phyloP scores from a whole-genome alignment of 2,888 invertebrate species.

The Phengaris arion region DNA sequence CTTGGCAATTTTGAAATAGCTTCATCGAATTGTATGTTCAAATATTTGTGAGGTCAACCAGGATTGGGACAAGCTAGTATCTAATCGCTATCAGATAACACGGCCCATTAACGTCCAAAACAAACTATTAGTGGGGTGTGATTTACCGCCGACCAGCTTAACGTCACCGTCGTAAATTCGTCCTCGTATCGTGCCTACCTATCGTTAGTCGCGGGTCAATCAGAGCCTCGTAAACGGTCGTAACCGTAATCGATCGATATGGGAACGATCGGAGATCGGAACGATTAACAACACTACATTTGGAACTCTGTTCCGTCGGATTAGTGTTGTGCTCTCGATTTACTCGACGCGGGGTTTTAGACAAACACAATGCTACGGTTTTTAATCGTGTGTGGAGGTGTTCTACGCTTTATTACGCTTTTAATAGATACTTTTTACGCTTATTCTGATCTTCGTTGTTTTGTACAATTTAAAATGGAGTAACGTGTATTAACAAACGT shows the following conservation, averaged over 20 bases:
- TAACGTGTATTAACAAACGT: background rate
- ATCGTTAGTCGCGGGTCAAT: slow-evolving; percentile 71
- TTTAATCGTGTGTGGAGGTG: slow-evolving; percentile 58
- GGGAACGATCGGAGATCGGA: slow-evolving; percentile 55
- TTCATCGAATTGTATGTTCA: background rate
- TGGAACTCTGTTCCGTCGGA: background rate
- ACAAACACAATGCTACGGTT: slow-evolving; percentile 66
- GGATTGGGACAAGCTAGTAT: background rate
- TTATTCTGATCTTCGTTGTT: slow-evolving; percentile 31
- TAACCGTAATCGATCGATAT: slow-evolving; percentile 66
- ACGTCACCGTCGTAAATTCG: slow-evolving; percentile 59
- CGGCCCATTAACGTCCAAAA: slow-evolving; percentile 38
- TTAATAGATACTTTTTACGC: slow-evolving; percentile 35
- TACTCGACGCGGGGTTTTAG: slow-evolving; percentile 49
- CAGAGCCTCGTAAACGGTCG: slow-evolving; percentile 72
- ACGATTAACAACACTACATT: background rate
- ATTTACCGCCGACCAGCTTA: slow-evolving; percentile 52
- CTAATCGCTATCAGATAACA: slow-evolving; percentile 29
- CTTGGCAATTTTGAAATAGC: background rate
- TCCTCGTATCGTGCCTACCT: slow-evolving; percentile 60
- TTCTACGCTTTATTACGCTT: slow-evolving; percentile 39
- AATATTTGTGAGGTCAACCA: background rate
- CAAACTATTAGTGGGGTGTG: slow-evolving; percentile 45
- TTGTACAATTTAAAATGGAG: slow-evolving; percentile 16
- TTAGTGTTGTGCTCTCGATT: slow-evolving; percentile 32